Base-by-base conservation (phyloP, 1,140 invertebrate genomes). In the Caenorhabditis latens region DNA sequence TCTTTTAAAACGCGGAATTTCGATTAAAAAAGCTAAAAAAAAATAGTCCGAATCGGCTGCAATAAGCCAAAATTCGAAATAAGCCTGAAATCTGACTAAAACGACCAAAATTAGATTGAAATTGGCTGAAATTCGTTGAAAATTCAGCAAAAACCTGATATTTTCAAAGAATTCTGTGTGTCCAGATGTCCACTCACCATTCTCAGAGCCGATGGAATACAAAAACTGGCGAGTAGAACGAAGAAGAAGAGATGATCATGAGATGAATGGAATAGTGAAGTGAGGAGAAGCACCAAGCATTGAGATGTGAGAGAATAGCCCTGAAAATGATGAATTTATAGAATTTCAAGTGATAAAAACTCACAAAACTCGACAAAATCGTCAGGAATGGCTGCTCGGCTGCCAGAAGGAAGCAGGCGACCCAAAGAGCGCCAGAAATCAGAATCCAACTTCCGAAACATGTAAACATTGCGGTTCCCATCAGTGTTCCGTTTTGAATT, bases 201-300 rank as follows among this genome's bases (percentile, higher is more conserved):
- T 67, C 86, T 13, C 2, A 87, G 16, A 13, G 86, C 86, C 6
- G 75, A 83, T 5, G 86, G 86, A 40, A 87, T 40, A 55, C 86
- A 87, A 46, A 87, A 82, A 21, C 53, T 61, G 21, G 57, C 50
- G 24, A 82, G 42, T 14, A 87, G 48, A 53, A 67, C 55, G 61
- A 87, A 63, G 57, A 87, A 87, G 48, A 63, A 87, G 4, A 87
- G n/a, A 43, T 87, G 86, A 82, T 87, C 86, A 48, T 87, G 86
- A 43, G 86, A 84, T 42, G 86, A 63, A 21, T 87, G 86, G 24
- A 84, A 87, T 6, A 87, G 46, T 3, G 86, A 87, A 0, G 86
- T 87, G 9, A 87, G 63, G 5, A 87, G 63, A n/a, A 87, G 82
- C 0, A 87, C 86, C 11, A 87, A 40, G 40, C 86, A 87, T 53